Evolutionary conservation across 2,797 vertebrate species (phyloP).

Genomic region (Xyrichtys novacula): DNA sequence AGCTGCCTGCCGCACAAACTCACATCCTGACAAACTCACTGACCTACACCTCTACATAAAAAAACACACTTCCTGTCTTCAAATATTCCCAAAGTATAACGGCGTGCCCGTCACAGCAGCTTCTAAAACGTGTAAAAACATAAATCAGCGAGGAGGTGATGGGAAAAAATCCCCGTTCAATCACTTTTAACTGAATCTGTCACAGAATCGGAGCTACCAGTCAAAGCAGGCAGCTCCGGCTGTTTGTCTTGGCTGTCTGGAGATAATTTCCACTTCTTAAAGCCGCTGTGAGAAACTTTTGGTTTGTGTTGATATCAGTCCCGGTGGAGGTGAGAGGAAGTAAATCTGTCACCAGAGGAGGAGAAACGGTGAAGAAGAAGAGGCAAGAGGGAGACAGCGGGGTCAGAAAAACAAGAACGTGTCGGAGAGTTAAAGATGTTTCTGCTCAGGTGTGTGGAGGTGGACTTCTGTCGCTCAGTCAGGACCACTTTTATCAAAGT

Average conservation of each 20-base stretch:
- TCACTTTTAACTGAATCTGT: background rate
- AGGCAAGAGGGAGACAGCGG: background rate
- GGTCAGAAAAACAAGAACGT: background rate
- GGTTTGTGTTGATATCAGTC: too few relatives aligned
- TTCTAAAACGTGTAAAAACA: background rate
- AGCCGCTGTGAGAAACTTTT: too few relatives aligned
- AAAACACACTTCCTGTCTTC: conserved; percentile 50
- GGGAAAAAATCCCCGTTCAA: background rate
- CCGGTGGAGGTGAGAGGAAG: conserved; percentile 28
- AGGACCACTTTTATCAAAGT: too few relatives aligned
- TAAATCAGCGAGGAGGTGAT: background rate
- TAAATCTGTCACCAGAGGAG: conserved; percentile 40
- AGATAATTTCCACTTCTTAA: too few relatives aligned
- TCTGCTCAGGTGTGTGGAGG: too few relatives aligned
- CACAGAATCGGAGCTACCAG: background rate
- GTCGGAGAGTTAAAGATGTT: background rate
- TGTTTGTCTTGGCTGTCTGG: background rate
- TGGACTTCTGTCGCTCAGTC: too few relatives aligned
- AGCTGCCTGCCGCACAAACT: conserved; percentile 21
- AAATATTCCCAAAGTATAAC: background rate
- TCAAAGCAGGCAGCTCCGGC: background rate
- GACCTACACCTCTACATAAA: conserved; percentile 32
- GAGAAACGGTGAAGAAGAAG: conserved; percentile 11
- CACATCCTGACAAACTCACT: conserved; percentile 28
- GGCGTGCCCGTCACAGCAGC: background rate